These are phyloP conservation scores for Drosophila anomalata DNA, from an alignment of 2,888 invertebrate genomes.

Conservation along the genomic window DNA sequence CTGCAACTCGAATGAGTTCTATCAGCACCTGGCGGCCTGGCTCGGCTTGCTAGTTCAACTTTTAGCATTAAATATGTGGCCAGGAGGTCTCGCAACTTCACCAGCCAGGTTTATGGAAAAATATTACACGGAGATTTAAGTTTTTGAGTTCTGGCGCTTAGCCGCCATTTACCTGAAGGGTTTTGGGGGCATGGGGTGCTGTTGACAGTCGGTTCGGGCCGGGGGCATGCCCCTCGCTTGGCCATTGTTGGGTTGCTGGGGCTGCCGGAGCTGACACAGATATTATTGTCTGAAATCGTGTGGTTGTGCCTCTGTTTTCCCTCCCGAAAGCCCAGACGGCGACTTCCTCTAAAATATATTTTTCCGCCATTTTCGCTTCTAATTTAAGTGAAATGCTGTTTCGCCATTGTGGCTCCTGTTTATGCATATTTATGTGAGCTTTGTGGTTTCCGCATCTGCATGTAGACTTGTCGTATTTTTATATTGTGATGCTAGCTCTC, in stretches of 20 bases:
- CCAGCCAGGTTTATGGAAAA: slow-evolving; percentile 62
- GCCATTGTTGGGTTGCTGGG: slow-evolving; percentile 34
- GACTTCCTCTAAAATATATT: slow-evolving; percentile 45
- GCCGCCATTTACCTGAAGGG: slow-evolving; percentile 48
- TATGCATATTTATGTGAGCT: slow-evolving; percentile 45
- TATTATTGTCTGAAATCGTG: slow-evolving; percentile 75
- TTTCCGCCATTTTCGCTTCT: slow-evolving; percentile 51
- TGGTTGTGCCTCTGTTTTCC: slow-evolving; percentile 41
- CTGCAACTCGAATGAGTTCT: slow-evolving; percentile 49
- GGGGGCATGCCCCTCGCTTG: slow-evolving; percentile 9
- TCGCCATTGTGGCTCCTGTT: slow-evolving; percentile 26
- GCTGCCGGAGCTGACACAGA: slow-evolving; percentile 62
- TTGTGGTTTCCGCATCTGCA: slow-evolving; percentile 55
- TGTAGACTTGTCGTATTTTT: slow-evolving; percentile 29
- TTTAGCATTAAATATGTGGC: slow-evolving; percentile 73
- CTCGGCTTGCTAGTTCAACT: slow-evolving; percentile 59
- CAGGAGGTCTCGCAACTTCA: slow-evolving; percentile 27
- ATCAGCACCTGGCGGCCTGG: slow-evolving; percentile 41
- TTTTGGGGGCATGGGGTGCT: slow-evolving; percentile 12
- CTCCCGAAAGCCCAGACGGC: slow-evolving; percentile 27
- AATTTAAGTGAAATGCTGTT: slow-evolving; percentile 55
- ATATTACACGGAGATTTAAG: slow-evolving; percentile 77
- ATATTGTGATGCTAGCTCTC: slow-evolving; percentile 53
- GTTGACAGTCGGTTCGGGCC: not conserved
- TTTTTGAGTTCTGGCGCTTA: slow-evolving; percentile 60